These are phyloP conservation scores for Triplophysa bombifrons DNA, from an alignment of 2,797 vertebrate genomes.

Conservation along the genomic window DNA sequence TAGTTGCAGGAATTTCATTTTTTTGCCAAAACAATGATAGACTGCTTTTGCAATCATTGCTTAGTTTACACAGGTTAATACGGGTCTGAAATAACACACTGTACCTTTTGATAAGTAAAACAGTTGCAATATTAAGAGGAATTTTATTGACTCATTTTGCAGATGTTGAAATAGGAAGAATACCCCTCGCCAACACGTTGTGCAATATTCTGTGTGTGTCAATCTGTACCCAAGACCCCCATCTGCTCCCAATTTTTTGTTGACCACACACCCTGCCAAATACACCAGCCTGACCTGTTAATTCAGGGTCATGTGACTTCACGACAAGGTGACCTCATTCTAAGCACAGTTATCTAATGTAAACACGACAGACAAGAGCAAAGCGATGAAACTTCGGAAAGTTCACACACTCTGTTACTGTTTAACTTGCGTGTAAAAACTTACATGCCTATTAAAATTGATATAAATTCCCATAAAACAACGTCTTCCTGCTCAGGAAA, in stretches of 20 bases:
- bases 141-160: too few relatives aligned
- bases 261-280: background rate
- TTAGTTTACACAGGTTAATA: background rate
- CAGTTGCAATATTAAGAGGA: too few relatives aligned
- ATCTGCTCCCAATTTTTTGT: background rate
- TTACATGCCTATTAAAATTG: background rate
- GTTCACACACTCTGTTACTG: background rate
- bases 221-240: background rate
- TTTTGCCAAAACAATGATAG: background rate
- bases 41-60: background rate
- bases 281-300: constrained; percentile 6
- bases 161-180: too few relatives aligned
- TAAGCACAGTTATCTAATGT: constrained; percentile 7
- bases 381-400: constrained; percentile 2
- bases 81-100: background rate
- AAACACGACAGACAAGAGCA: constrained; percentile 29
- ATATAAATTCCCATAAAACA: background rate
- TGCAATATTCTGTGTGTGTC: background rate
- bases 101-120: background rate
- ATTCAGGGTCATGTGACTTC: constrained; percentile 39
- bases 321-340: constrained; percentile 9
- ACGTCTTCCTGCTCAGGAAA: constrained; percentile 53
- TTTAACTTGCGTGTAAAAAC: constrained; percentile 5
- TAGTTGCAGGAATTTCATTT: background rate
- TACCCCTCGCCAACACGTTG: background rate